Evolutionary conservation across 2,113 vertebrate genomes (phyloP), one percentile per base, ranked within the genome.

Genomic region (Chaetodon trifascialis): DNA sequence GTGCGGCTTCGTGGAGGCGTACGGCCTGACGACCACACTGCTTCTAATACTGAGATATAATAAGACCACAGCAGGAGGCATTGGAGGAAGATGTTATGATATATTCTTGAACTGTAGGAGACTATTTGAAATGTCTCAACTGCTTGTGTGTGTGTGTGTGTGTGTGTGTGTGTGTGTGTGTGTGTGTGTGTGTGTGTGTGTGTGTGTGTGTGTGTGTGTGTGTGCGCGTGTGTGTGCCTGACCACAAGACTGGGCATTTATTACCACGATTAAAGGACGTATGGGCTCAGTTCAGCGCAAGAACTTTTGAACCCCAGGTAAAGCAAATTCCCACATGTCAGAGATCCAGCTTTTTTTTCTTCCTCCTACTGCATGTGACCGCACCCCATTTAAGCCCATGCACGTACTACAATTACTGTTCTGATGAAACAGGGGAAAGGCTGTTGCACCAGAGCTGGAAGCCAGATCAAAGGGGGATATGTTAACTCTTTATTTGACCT

Each of bases 271-370:
- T 89, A 86, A 58, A 88, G 86, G 90, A 89, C n/a, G 3, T 62
- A 10, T 40, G 40, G 54, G 46, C 71, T 82, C 46, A 25, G 21
- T 54, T 74, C 42, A 11, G 40, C 36, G 19, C 51, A 23, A 74
- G 84, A 92, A 90, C 84, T 87, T 90, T 90, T 92, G 90, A 92
- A 91, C 86, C 75, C 80, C 86, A 87, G 88, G 89, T 90, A 89
- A 85, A 92, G 66, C 90, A 88, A 70, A 89, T 89, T 90, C 73
- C 88, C 89, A 90, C 86, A 90, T 91, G 89, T 86, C 75, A 76
- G 40, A 58, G 40, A 79, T 91, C 63, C 64, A 76, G 67, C 36
- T 47, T 86, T 75, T 63, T 25, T 60, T 62, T 49, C 21, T 47
- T n/a, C 2, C 36, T 56, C 47, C 66, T 14, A 30, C 30, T 30